A percentile compares a stretch with the other conserved stretches of the same genome.
These are phyloP conservation scores for Galaxias olidus DNA, from an alignment of 2,797 vertebrate genomes.

Conservation along the genomic window DNA sequence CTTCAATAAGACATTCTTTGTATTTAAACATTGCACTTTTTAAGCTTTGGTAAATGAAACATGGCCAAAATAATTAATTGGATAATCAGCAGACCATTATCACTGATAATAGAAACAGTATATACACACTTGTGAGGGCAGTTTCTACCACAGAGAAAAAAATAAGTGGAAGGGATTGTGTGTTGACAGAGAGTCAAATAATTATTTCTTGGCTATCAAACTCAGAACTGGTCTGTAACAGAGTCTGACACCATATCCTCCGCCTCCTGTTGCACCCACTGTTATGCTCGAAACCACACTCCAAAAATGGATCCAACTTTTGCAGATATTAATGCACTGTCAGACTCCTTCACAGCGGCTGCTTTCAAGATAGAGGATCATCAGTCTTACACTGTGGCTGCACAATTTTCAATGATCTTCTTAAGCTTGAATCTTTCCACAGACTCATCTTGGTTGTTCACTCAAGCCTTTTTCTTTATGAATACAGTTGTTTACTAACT, in stretches of 20 bases:
- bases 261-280: constrained; percentile 20
- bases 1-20: too few relatives aligned
- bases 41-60: too few relatives aligned
- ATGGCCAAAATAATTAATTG: too few relatives aligned
- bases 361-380: constrained; percentile 44
- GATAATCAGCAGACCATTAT: too few relatives aligned
- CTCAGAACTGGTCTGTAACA: background rate
- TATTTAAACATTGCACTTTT: too few relatives aligned
- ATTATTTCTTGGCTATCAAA: constrained; percentile 32
- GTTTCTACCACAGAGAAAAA: background rate
- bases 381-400: constrained; percentile 43
- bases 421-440: constrained; percentile 35
- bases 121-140: background rate
- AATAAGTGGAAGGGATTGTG: background rate
- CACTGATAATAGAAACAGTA: too few relatives aligned
- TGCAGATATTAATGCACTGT: constrained; percentile 57
- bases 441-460: constrained; percentile 42
- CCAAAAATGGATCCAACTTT: constrained; percentile 36
- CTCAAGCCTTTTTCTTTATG: constrained; percentile 27
- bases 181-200: constrained; percentile 26
- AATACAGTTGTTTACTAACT: constrained; percentile 1
- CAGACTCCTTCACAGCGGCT: constrained; percentile 54
- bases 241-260: constrained; percentile 13
- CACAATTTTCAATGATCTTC: constrained; percentile 45
- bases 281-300: constrained; percentile 21